Evolutionary conservation across 2,113 vertebrate species (phyloP).

Genomic region (Lampris megalopsis): DNA sequence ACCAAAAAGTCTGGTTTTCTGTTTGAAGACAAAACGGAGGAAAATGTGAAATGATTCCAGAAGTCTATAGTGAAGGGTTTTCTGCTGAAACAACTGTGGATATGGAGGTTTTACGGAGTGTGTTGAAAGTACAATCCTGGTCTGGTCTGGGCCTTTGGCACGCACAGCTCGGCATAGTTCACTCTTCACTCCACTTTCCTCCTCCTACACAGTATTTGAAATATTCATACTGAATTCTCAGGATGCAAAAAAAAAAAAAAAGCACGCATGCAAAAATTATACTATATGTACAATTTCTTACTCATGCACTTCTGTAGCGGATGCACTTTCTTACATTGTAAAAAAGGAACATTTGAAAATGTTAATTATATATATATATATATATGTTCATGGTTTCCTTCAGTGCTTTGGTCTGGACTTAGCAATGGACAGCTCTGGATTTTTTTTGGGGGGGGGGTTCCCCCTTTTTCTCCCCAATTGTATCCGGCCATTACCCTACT

Average conservation of each 20-base stretch:
- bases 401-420: neutral
- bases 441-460: too few species aligned
- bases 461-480: too few species aligned
- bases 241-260: slow-evolving; percentile 19
- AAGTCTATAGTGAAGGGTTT: slow-evolving; percentile 5
- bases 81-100: neutral
- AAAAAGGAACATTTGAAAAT: neutral
- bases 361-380: slow-evolving; percentile 16
- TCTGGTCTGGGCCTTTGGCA: slow-evolving; percentile 21
- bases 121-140: slow-evolving; percentile 46
- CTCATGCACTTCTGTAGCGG: too few species aligned
- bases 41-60: slow-evolving; percentile 39
- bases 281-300: slow-evolving; percentile 13
- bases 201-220: slow-evolving; percentile 45
- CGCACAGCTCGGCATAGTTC: slow-evolving; percentile 39
- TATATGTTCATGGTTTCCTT: neutral
- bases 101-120: slow-evolving; percentile 13
- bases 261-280: neutral
- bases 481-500: too few species aligned
- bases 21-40: slow-evolving; percentile 22
- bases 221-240: slow-evolving; percentile 58
- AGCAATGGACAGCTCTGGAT: slow-evolving; percentile 35
- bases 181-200: slow-evolving; percentile 6
- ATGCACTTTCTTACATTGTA: too few species aligned
- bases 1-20: slow-evolving; percentile 30